Evolutionary conservation across 2,113 vertebrate species (phyloP).

Genomic region (Columba livia): DNA sequence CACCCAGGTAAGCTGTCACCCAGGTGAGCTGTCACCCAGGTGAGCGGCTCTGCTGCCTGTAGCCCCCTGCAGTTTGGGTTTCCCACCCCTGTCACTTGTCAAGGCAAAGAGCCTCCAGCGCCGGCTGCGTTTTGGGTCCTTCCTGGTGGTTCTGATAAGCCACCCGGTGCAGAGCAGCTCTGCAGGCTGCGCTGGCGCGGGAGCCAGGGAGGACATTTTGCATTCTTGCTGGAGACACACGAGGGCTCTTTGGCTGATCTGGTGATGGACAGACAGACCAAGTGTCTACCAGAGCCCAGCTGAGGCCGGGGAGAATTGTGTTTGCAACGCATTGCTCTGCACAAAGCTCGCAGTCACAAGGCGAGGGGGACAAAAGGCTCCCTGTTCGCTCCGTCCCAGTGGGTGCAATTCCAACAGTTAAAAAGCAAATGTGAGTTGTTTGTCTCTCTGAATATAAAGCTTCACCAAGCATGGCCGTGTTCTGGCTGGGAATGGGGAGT

Average conservation of each 20-base stretch:
- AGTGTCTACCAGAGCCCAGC: constrained; percentile 50
- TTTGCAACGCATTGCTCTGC: constrained; percentile 51
- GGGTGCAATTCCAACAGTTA: constrained; percentile 50
- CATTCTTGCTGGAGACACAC: background rate
- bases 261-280: constrained; percentile 39
- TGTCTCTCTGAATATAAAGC: constrained; percentile 47
- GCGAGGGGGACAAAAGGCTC: constrained; percentile 54
- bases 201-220: background rate
- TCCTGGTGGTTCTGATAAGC: background rate
- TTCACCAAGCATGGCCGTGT: constrained; percentile 15
- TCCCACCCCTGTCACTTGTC: accelerated
- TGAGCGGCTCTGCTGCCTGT: background rate
- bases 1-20: background rate
- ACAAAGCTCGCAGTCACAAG: constrained; percentile 58
- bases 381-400: constrained; percentile 55
- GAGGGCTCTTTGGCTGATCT: constrained; percentile 1
- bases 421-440: constrained; percentile 43
- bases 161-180: background rate
- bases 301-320: constrained; percentile 58
- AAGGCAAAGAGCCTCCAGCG: background rate
- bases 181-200: background rate
- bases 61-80: background rate
- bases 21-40: background rate
- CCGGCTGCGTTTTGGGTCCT: background rate
- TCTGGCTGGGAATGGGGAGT: constrained; percentile 30